These are phyloP conservation scores for Sprattus sprattus DNA, from an alignment of 2,113 vertebrate species.

Conservation along the genomic window DNA sequence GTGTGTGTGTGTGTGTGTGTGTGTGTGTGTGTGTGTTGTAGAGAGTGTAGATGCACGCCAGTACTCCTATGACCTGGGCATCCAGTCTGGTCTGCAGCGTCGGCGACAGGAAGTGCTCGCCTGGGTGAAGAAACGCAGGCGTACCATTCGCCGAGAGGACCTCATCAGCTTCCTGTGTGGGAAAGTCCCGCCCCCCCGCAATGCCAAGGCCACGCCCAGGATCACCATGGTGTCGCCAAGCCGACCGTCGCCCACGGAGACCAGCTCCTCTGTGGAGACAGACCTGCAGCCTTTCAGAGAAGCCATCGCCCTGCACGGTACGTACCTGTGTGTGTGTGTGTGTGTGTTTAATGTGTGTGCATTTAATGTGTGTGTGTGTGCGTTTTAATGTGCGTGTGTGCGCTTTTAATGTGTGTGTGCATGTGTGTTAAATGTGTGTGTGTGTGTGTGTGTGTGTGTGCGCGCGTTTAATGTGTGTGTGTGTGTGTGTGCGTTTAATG, in stretches of 20 bases:
- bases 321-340: too few species aligned
- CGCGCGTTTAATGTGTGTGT: too few species aligned
- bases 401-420: too few species aligned
- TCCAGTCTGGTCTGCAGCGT: conserved; percentile 94
- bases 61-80: conserved; percentile 93
- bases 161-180: conserved; percentile 99
- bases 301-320: conserved; percentile 98
- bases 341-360: too few species aligned
- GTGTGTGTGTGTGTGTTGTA: conserved; percentile 49
- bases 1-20: not conserved
- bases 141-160: conserved; percentile 96
- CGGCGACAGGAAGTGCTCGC: conserved; percentile 97
- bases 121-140: conserved; percentile 97
- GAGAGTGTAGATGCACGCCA: conserved; percentile 95
- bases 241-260: conserved; percentile 87
- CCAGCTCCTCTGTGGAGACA: conserved; percentile 93
- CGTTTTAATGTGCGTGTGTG: too few species aligned
- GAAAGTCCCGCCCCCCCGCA: conserved; percentile 93
- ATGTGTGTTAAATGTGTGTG: too few species aligned
- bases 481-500: too few species aligned
- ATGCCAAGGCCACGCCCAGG: conserved; percentile 88
- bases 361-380: too few species aligned
- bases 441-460: too few species aligned
- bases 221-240: conserved; percentile 92
- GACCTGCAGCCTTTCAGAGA: conserved; percentile 99